Percentiles rank a stretch among this genome's conserved stretches.
These are phyloP conservation scores for Myocastor coypus DNA, from an alignment of 2,113 vertebrate species.

Conservation along the genomic window DNA sequence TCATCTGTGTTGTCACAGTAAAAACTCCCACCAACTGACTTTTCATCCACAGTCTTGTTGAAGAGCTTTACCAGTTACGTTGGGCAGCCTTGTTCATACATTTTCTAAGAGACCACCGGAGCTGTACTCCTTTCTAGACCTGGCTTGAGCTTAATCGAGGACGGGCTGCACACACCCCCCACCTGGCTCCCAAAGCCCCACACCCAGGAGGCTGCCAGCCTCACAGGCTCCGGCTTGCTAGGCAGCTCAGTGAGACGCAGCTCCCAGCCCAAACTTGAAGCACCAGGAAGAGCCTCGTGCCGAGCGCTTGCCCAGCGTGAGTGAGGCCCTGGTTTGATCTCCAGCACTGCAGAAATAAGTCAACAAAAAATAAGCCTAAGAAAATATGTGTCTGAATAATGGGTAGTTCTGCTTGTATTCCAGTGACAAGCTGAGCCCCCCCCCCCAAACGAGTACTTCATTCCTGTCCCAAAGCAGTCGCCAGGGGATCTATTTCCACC, in stretches of 20 bases:
- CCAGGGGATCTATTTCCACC: background rate
- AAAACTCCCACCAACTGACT: background rate
- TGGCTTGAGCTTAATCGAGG: background rate
- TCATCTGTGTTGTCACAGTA: slow-evolving; percentile 58
- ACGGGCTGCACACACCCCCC: too few species aligned
- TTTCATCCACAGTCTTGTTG: slow-evolving; percentile 12
- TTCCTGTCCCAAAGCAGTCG: background rate
- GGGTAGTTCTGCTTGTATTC: background rate
- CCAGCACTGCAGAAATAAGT: background rate
- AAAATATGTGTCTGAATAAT: background rate
- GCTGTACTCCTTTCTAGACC: background rate
- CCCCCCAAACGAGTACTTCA: background rate
- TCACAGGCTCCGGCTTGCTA: background rate
- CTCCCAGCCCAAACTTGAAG: too few species aligned
- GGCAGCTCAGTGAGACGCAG: background rate
- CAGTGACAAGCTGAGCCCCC: background rate
- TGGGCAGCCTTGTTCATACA: background rate
- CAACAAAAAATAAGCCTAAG: background rate
- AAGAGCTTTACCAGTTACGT: slow-evolving; percentile 15
- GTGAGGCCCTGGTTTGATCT: background rate
- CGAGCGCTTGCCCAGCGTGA: background rate
- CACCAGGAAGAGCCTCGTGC: background rate
- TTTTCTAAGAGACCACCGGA: background rate
- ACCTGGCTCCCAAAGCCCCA: background rate
- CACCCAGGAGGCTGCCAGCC: background rate